A percentile compares a stretch with the other conserved stretches of the same genome.
phyloP scores from a whole-genome alignment of 2,797 vertebrate species.

The Moxostoma hubbsi region DNA sequence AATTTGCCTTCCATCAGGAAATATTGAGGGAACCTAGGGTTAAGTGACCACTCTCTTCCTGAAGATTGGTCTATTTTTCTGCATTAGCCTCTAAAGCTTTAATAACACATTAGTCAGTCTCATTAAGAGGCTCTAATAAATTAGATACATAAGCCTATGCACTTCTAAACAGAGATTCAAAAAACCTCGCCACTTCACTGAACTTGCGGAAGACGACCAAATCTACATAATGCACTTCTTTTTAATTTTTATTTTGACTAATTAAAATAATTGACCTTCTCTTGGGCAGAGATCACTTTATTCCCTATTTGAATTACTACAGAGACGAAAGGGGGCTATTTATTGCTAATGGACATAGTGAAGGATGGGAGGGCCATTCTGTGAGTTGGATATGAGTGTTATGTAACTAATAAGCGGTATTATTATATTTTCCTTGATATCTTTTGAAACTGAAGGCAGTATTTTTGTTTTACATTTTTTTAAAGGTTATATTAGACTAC shows the following conservation, averaged over 20 bases:
- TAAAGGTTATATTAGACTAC: no score
- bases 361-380: background rate
- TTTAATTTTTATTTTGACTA: conserved; percentile 26
- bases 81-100: conserved; percentile 36
- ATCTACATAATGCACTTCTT: conserved; percentile 38
- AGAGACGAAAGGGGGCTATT: conserved; percentile 23
- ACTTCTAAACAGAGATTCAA: background rate
- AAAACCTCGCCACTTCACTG: conserved; percentile 4
- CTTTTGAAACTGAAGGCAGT: no score
- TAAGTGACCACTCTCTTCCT: conserved; percentile 30
- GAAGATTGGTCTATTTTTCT: conserved; percentile 19
- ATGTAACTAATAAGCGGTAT: no score
- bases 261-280: conserved; percentile 42
- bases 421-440: background rate
- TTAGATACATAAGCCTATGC: conserved; percentile 31
- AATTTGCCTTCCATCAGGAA: conserved; percentile 19
- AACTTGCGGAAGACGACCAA: conserved; percentile 32
- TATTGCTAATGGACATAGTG: background rate
- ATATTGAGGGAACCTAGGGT: conserved; percentile 6
- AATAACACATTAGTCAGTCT: conserved; percentile 52
- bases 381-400: background rate
- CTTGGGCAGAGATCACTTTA: conserved; percentile 20
- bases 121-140: conserved; percentile 46
- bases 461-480: no score
- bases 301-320: conserved; percentile 30